Percentiles rank a stretch among this genome's conserved stretches.
Conservation (phyloP, 2,888 invertebrate species). For the Lithosia quadra region DNA sequence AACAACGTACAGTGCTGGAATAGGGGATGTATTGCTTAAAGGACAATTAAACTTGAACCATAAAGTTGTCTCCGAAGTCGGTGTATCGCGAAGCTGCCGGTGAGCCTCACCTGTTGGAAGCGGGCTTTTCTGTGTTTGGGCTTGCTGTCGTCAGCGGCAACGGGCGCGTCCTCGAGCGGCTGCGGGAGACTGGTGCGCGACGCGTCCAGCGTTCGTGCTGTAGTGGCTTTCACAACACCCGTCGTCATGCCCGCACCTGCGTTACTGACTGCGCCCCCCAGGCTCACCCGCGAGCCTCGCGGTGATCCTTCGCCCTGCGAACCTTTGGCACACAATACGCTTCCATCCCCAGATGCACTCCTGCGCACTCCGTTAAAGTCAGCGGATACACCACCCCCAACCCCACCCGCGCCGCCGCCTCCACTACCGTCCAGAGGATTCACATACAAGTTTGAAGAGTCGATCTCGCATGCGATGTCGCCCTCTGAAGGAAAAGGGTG, state of each 20-base stretch:
- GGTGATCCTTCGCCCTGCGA: slow-evolving; percentile 86
- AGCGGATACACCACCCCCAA: slow-evolving; percentile 67
- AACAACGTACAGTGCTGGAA: slow-evolving; percentile 27
- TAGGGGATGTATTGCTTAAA: slow-evolving; percentile 28
- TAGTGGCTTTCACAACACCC: slow-evolving; percentile 69
- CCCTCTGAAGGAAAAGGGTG: slow-evolving; percentile 97
- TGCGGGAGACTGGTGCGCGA: slow-evolving; percentile 81
- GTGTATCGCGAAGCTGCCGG: slow-evolving; percentile 35
- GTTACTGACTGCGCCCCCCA: slow-evolving; percentile 62
- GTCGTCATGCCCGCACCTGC: slow-evolving; percentile 69
- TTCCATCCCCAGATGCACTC: slow-evolving; percentile 93
- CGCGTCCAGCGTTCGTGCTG: slow-evolving; percentile 66
- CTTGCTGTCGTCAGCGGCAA: slow-evolving; percentile 82
- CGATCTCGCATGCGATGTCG: slow-evolving; percentile 90
- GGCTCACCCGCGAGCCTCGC: slow-evolving; percentile 80
- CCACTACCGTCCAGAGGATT: slow-evolving; percentile 93
- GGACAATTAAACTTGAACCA: slow-evolving; percentile 27
- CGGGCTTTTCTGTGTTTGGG: slow-evolving; percentile 95
- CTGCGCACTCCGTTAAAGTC: slow-evolving; percentile 90
- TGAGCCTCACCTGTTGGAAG: slow-evolving; percentile 91
- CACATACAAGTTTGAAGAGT: slow-evolving; percentile 95
- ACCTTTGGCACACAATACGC: slow-evolving; percentile 88
- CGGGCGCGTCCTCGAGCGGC: slow-evolving; percentile 71
- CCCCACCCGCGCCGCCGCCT: slow-evolving; percentile 74
- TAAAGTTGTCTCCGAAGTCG: slow-evolving; percentile 27